Base-by-base conservation (phyloP, 2,797 vertebrate genomes). In the Champsocephalus gunnari region DNA sequence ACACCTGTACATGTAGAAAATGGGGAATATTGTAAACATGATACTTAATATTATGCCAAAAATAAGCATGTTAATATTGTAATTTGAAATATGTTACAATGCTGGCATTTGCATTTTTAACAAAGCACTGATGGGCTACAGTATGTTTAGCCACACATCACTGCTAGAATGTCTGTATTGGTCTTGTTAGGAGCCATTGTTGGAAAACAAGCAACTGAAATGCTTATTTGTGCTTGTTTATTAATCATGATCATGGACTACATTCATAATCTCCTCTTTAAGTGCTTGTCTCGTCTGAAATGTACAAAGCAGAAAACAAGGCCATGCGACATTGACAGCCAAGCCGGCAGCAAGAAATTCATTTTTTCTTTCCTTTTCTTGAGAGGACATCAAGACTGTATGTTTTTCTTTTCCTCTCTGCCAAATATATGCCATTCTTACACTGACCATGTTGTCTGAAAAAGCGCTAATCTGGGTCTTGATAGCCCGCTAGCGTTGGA, bases 381-480 rank as follows among this genome's bases (percentile, higher is more conserved):
- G 44, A 24, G 11, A 12, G 9, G 3, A 59, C 4, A 11, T 61
- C n/a, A 13, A 38, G 41, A 70, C 9, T 9, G 28, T 11, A 9
- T 47, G 3, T 9, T 59, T 66, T 38, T 48, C 0, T 32, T 17
- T 28, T 3, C 16, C 21, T 49, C 4, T 16, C 19, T n/a, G 38
- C 12, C 32, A 49, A 49, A 43, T 41, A n/a, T 24, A 47, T 8
- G 2, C 14, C 4, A n/a, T 13, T 54, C 11, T 55, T 24, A 47
- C 7, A 12, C 19, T 67, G 53, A 19, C 21, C 32, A 45, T 65
- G 28, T 68, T 58, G 58, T 71, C 44, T 34, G 49, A 50, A 24
- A 32, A 53, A 38, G 28, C 48, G 53, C 41, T 63, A 34, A 73
- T 66, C 66, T 24, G 17, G 62, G 41, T 53, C 9, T 53, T 58